Evolutionary conservation across 2,113 vertebrate species (phyloP).

Genomic region (Alethe diademata): DNA sequence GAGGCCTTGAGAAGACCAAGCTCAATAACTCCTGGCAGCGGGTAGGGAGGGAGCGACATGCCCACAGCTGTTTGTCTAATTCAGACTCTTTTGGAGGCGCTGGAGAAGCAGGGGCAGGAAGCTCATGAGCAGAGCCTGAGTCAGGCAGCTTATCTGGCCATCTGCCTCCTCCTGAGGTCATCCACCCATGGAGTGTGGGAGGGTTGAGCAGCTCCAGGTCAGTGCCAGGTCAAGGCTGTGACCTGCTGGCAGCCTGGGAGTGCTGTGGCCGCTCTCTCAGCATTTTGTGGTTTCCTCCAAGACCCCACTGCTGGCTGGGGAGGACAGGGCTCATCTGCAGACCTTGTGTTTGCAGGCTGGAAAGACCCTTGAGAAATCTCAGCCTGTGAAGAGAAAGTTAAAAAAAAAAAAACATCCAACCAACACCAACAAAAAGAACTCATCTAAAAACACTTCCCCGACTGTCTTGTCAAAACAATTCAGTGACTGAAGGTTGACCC

Average conservation of each 20-base stretch:
- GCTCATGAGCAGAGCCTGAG: neutral
- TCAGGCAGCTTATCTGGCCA: constrained; percentile 19
- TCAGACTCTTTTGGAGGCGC: neutral
- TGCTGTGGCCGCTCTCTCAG: accelerated
- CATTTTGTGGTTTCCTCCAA: accelerated
- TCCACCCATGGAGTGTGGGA: neutral
- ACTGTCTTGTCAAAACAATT: neutral
- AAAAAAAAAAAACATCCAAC: neutral
- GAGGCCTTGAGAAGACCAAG: neutral
- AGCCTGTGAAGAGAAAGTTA: neutral
- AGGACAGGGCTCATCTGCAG: neutral
- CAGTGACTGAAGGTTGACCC: neutral
- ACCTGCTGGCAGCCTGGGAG: neutral
- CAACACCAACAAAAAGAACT: neutral
- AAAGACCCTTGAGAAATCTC: neutral
- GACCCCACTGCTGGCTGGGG: neutral
- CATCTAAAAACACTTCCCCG: neutral
- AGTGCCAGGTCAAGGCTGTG: neutral
- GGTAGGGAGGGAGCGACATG: neutral
- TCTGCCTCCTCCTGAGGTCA: neutral
- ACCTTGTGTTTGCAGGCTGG: neutral
- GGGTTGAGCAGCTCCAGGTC: neutral
- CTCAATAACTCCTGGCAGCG: neutral
- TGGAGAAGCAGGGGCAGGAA: neutral
- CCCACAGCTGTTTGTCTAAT: neutral